phyloP scores from a whole-genome alignment of 2,888 invertebrate genomes.

The Chrysina gloriosa region DNA sequence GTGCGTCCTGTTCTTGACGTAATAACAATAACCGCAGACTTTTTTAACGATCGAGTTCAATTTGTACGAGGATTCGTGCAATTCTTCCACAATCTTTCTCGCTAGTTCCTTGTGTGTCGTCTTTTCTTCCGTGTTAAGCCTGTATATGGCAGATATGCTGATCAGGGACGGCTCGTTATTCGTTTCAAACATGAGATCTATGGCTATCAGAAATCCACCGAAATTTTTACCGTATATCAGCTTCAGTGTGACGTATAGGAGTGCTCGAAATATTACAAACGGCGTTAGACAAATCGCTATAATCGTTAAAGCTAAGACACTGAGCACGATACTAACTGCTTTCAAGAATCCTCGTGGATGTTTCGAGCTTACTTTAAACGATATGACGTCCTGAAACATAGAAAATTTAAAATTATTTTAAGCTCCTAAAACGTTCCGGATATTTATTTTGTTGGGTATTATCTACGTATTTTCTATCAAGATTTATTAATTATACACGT shows the following conservation, averaged over 20 bases:
- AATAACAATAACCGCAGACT: constrained; percentile 4
- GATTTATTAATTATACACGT: no score
- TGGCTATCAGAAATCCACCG: neutral
- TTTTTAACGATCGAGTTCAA: neutral
- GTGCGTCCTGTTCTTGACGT: neutral
- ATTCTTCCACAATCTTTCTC: neutral
- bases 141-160: neutral
- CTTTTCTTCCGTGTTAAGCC: neutral
- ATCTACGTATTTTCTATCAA: no score
- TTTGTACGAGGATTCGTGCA: constrained; percentile 2
- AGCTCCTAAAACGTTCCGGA: no score
- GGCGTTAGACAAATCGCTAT: no score
- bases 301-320: no score
- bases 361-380: no score
- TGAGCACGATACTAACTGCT: no score
- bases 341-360: no score
- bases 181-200: neutral
- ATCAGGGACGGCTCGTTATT: neutral
- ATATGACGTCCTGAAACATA: no score
- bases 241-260: neutral
- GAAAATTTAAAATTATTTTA: no score
- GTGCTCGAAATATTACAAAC: neutral
- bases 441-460: no score
- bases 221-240: neutral
- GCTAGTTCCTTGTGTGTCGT: neutral